Conservation (phyloP, 2,113 vertebrate species). For the Ictidomys tridecemlineatus region DNA sequence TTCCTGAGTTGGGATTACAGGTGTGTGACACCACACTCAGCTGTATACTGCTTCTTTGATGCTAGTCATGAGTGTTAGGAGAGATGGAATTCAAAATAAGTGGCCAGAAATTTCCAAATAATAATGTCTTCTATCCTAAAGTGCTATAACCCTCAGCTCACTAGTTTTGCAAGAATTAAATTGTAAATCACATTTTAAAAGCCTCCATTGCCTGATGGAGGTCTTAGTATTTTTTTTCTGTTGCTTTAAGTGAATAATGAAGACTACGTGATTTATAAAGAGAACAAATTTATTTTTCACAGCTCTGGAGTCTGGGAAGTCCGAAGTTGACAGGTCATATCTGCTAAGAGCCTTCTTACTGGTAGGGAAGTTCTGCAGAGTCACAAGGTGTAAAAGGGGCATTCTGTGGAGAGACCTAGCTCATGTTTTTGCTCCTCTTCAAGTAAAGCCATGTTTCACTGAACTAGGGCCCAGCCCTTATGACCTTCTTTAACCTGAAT, state of each 20-base stretch:
- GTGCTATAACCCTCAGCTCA: neutral
- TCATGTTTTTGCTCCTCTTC: neutral
- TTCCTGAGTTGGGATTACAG: too few relatives aligned
- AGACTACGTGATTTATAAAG: neutral
- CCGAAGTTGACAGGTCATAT: neutral
- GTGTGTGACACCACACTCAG: too few relatives aligned
- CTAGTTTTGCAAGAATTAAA: neutral
- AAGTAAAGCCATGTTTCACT: neutral
- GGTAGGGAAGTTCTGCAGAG: neutral
- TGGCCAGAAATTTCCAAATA: neutral
- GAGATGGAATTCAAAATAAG: slow-evolving; percentile 20
- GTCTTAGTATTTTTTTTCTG: neutral
- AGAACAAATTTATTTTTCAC: neutral
- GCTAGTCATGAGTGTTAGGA: neutral
- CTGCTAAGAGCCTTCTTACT: neutral
- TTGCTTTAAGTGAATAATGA: neutral
- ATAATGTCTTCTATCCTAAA: neutral
- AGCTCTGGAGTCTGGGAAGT: neutral
- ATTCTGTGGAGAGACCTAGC: too few relatives aligned
- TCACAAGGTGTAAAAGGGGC: neutral
- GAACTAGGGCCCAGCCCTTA: neutral
- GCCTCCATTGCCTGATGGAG: neutral
- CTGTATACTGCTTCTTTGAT: neutral
- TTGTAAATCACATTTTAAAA: neutral
- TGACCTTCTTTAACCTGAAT: neutral